Percentiles rank a stretch among this genome's conserved stretches.
Conservation (phyloP, 2,797 vertebrate species). For the Heterohyrax brucei region DNA sequence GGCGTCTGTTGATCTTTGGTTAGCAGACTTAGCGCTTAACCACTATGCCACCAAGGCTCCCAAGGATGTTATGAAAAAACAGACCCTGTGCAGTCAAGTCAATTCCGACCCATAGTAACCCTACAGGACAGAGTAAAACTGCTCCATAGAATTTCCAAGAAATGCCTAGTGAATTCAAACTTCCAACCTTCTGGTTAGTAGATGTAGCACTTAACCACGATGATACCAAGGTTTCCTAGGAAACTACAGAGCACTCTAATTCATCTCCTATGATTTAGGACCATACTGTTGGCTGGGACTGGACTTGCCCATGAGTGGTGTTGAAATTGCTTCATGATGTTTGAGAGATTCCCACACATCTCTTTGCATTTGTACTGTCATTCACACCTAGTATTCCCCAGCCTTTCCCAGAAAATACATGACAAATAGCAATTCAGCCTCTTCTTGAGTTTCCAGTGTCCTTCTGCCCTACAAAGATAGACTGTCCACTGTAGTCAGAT, state of each 20-base stretch:
- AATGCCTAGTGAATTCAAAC: too few species aligned
- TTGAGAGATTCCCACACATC: not conserved
- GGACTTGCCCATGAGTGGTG: not conserved
- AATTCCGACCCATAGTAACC: too few species aligned
- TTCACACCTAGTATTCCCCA: not conserved
- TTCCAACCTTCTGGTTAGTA: too few species aligned
- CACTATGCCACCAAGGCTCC: too few species aligned
- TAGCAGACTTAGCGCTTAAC: too few species aligned
- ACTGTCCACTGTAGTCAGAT: not conserved
- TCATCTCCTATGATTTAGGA: not conserved
- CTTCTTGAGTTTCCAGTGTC: constrained; percentile 7
- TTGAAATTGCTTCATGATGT: not conserved
- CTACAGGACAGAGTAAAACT: too few species aligned
- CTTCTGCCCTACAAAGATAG: constrained; percentile 11
- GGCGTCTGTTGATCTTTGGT: too few species aligned
- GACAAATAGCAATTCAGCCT: constrained; percentile 3
- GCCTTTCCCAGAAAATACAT: not conserved
- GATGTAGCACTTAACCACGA: too few species aligned
- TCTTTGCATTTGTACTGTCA: not conserved
- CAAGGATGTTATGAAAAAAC: too few species aligned
- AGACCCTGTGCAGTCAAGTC: too few species aligned
- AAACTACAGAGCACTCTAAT: not conserved
- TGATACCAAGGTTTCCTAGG: not conserved
- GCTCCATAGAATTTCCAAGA: too few species aligned
- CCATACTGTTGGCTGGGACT: not conserved